Evolutionary conservation across 1,140 invertebrate species (phyloP).

Genomic region (Aphelinus atriplicis): DNA sequence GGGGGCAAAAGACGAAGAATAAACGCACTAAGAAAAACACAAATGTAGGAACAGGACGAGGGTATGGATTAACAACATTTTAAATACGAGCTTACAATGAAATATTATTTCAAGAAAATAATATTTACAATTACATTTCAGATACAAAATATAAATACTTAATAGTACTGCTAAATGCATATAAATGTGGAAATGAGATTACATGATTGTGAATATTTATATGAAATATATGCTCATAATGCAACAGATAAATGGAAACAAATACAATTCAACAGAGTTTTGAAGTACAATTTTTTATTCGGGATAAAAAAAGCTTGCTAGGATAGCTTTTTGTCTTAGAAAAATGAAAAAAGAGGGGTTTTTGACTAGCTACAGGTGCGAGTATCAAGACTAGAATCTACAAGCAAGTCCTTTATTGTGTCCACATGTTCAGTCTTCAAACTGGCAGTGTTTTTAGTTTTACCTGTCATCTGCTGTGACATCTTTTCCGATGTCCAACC

Average conservation of each 20-base stretch:
- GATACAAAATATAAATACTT: slow-evolving; percentile 35
- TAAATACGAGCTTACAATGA: slow-evolving; percentile 13
- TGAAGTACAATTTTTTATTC: slow-evolving; percentile 27
- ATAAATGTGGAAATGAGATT: slow-evolving; percentile 15
- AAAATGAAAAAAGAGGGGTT: background rate
- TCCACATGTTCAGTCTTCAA: slow-evolving; percentile 41
- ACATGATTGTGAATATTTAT: slow-evolving; percentile 28
- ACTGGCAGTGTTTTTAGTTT: slow-evolving; percentile 44
- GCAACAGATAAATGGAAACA: slow-evolving; percentile 8
- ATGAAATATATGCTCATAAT: slow-evolving; percentile 25
- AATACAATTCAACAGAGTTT: background rate
- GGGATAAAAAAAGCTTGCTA: background rate
- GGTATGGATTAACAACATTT: background rate
- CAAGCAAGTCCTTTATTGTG: slow-evolving; percentile 44
- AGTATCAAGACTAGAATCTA: slow-evolving; percentile 20
- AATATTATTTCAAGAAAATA: slow-evolving; percentile 31
- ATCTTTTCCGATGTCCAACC: slow-evolving; percentile 84
- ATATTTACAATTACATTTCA: slow-evolving; percentile 11
- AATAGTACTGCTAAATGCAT: slow-evolving; percentile 33
- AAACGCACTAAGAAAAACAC: slow-evolving; percentile 6
- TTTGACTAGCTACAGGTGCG: slow-evolving; percentile 34
- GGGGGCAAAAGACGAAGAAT: slow-evolving; percentile 20
- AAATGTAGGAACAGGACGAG: slow-evolving; percentile 19
- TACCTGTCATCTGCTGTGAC: slow-evolving; percentile 79
- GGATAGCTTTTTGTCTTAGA: slow-evolving; percentile 11